Base-by-base conservation (phyloP, 2,113 vertebrate genomes). In the Macaca nemestrina region DNA sequence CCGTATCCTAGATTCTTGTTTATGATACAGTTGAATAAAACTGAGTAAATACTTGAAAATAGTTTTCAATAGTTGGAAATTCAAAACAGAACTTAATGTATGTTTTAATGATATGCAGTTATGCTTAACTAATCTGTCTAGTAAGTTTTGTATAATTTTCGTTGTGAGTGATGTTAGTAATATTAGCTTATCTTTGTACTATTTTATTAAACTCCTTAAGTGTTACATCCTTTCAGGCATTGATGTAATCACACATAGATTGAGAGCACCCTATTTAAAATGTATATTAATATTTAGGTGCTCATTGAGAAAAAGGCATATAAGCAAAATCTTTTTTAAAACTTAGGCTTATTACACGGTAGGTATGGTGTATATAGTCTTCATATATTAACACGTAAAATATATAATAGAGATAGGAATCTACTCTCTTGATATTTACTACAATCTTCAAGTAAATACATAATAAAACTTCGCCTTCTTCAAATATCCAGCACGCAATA, bases 61-160 rank as follows among this genome's bases (percentile, higher is more conserved):
- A 75, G 64, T 23, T 92, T 91, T 91, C 50, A 92, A 67, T 76
- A 89, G 72, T 16, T 84, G 43, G 88, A 91, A 96, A 94, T 73
- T 79, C 50, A 30, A 38, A 88, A 43, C 30, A 85, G 17, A 84
- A 75, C 14, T 91, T 78, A 88, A 3, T 88, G 27, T n/a, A 38
- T 40, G 43, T 95, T 88, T 94, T 80, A 80, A 81, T 80, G 81
- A 55, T 18, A 30, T 81, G 48, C 6, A 91, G 68, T 79, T 52
- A 70, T 73, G 57, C 10, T 10, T 92, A 52, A 92, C 14, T n/a
- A 92, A 72, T 23, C 35, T 57, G 13, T 76, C 67, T 80, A 94
- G 59, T 48, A 95, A 68, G 92, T 84, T 92, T 84, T 85, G 57
- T n/a, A 55, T 61, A 72, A 61, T 57, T 97, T 94, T 87, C 16